These are phyloP conservation scores for Antennarius maculatus DNA, from an alignment of 2,797 vertebrate species.

Conservation along the genomic window DNA sequence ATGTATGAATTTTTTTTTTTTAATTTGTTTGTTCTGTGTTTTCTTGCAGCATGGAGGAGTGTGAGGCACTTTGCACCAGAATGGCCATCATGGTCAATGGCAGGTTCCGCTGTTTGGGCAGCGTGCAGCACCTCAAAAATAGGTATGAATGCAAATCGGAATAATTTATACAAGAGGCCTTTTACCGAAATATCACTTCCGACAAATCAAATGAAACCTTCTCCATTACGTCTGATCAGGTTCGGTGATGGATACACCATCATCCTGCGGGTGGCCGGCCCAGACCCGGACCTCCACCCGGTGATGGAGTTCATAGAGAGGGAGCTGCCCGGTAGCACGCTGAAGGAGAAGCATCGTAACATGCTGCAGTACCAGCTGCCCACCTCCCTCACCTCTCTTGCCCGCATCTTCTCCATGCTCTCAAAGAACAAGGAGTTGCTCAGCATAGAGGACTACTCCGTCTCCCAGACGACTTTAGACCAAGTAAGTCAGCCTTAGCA, in stretches of 20 bases:
- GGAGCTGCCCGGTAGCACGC: constrained; percentile 90
- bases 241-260: constrained; percentile 98
- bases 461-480: constrained; percentile 98
- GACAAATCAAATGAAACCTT: neutral
- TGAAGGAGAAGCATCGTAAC: constrained; percentile 96
- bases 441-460: constrained; percentile 98
- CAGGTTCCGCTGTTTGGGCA: constrained; percentile 94
- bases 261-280: constrained; percentile 91
- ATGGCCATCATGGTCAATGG: constrained; percentile 99
- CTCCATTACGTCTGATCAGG: constrained; percentile 64
- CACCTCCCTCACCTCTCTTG: constrained; percentile 90
- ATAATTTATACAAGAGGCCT: neutral
- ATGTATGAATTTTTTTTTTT: no score
- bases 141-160: constrained; percentile 74
- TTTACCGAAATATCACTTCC: no score
- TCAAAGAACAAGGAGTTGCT: constrained; percentile 92
- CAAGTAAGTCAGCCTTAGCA: constrained; percentile 82
- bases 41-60: constrained; percentile 93
- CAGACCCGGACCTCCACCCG: constrained; percentile 88
- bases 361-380: constrained; percentile 98
- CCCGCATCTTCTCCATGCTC: constrained; percentile 95
- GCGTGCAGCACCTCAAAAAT: constrained; percentile 97
- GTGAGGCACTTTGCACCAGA: constrained; percentile 95
- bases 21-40: constrained; percentile 18
- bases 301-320: constrained; percentile 92